Percentiles rank a stretch among this genome's conserved stretches.
Conservation (phyloP, 2,888 invertebrate species). For the Trypoxylon attenuatum region DNA sequence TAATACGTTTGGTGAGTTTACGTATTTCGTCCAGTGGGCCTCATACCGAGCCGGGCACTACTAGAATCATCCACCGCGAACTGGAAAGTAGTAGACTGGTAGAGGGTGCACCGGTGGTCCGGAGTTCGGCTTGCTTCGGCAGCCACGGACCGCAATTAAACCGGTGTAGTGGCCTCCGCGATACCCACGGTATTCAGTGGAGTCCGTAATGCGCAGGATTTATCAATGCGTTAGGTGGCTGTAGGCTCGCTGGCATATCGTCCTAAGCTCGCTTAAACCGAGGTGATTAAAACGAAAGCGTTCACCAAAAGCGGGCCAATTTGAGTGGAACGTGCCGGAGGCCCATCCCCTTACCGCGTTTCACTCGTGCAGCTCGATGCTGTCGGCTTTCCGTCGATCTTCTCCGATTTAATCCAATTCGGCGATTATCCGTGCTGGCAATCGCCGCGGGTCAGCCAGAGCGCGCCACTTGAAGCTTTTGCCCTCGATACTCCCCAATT, state of each 20-base stretch:
- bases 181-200: neutral
- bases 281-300: neutral
- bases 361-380: neutral
- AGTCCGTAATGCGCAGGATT: neutral
- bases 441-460: too few relatives aligned
- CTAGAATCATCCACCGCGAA: too few relatives aligned
- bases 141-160: neutral
- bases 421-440: neutral
- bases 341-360: neutral
- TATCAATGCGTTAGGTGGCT: neutral
- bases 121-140: too few relatives aligned
- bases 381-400: neutral
- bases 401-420: neutral
- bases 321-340: neutral
- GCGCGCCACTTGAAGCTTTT: too few relatives aligned
- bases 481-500: too few relatives aligned
- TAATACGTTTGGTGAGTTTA: too few relatives aligned
- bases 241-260: neutral
- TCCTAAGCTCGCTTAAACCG: neutral
- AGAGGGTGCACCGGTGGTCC: too few relatives aligned
- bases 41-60: too few relatives aligned
- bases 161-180: neutral
- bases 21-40: too few relatives aligned
- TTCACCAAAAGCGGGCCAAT: neutral
- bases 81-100: too few relatives aligned